Evolutionary conservation across 2,888 invertebrate genomes (phyloP), one percentile per base, ranked within the genome.

Genomic region (Calliscelio sp.): DNA sequence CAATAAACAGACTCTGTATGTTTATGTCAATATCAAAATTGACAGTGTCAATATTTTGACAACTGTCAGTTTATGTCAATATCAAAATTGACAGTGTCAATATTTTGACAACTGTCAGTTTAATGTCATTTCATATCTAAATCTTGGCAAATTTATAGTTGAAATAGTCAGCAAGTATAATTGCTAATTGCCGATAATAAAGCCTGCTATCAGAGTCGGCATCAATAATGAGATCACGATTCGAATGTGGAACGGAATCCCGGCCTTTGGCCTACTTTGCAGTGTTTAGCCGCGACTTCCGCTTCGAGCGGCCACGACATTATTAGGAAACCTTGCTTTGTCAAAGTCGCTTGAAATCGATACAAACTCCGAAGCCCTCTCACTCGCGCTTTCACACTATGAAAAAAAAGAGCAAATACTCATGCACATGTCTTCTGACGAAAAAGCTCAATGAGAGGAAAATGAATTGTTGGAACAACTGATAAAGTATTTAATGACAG

Each of bases 211-310:
- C 57, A 28, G 46, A 80, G 18, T n/a, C 53, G 51, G 44, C 35
- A 70, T 71, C 55, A 53, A 66, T 77, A 94, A 94, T 93, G 65
- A 82, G 75, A 80, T 82, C 70, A 66, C 77, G 77, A 82, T 83
- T 70, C 81, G 46, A 82, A 82, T 74, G 83, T 81, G 84, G 77
- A 84, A 59, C 81, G 77, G 77, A 84, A 75, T 80, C 84, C 80
- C 85, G 82, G 86, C 86, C 89, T 91, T 90, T 87, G 89, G 88
- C 86, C 86, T 80, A 89, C 88, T 89, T 89, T 75, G 86, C 78
- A 75, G 85, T 87, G 88, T 89, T 91, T 89, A 90, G 86, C 82
- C 86, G 71, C 81, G 80, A 88, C 87, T 91, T 91, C 92, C 91
- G 90, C 88, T 88, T 89, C 88, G 85, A 86, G 82, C 86, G 85